phyloP scores from a whole-genome alignment of 2,888 invertebrate genomes.

The Sisyra terminalis region DNA sequence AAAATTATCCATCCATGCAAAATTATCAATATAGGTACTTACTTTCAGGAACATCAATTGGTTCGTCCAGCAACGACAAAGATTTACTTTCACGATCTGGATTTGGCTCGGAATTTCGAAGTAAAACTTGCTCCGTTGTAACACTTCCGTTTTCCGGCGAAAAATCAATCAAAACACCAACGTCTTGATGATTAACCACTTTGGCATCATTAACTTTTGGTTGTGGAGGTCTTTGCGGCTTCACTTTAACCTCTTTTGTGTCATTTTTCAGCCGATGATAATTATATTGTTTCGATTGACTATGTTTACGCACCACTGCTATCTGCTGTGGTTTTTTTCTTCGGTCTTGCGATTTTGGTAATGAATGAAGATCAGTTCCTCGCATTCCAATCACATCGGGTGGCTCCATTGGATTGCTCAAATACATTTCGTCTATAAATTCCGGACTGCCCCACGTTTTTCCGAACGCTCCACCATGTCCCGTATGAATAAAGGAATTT shows the following conservation, averaged over 20 bases:
- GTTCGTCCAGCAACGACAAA: slow-evolving; percentile 50
- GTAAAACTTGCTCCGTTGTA: slow-evolving; percentile 4
- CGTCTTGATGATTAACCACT: slow-evolving; percentile 19
- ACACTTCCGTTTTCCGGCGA: slow-evolving; percentile 32
- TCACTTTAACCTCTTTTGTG: slow-evolving; percentile 20
- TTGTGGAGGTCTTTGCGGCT: slow-evolving; percentile 28
- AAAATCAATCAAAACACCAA: slow-evolving; percentile 62
- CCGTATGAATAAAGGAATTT: slow-evolving; percentile 72
- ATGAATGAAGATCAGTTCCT: slow-evolving; percentile 19
- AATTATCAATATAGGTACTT: slow-evolving; percentile 14
- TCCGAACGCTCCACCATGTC: slow-evolving; percentile 54
- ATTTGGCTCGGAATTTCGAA: slow-evolving; percentile 6
- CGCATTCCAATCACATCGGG: slow-evolving; percentile 39
- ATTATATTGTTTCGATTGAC: slow-evolving; percentile 47
- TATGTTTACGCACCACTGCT: slow-evolving; percentile 21
- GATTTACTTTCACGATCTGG: slow-evolving; percentile 16
- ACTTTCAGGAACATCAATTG: slow-evolving; percentile 52
- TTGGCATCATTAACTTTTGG: slow-evolving; percentile 17
- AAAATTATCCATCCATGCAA: slow-evolving; percentile 7
- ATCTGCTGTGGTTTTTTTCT: slow-evolving; percentile 26
- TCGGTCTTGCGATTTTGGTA: slow-evolving; percentile 27
- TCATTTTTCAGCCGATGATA: slow-evolving; percentile 75
- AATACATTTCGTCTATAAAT: slow-evolving; percentile 60
- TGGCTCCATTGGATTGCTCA: slow-evolving; percentile 59
- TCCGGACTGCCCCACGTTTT: slow-evolving; percentile 75